These are phyloP conservation scores for Eurystomus gularis DNA, from an alignment of 2,113 vertebrate genomes.

Conservation along the genomic window DNA sequence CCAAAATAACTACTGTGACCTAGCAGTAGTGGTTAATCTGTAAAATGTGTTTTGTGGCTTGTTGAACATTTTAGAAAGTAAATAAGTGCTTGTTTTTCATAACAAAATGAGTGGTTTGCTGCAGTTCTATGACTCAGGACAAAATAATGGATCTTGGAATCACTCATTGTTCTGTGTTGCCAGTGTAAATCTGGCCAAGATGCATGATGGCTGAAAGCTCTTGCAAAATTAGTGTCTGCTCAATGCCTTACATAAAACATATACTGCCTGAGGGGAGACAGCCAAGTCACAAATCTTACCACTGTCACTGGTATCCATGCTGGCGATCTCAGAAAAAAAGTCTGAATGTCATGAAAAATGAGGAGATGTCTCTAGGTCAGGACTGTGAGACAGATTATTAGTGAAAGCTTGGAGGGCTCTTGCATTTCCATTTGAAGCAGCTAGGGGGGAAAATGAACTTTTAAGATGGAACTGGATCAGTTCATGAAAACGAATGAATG, in stretches of 20 bases:
- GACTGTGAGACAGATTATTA: background rate
- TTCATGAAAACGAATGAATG: background rate
- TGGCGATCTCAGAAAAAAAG: background rate
- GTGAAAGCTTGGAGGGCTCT: background rate
- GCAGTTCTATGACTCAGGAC: conserved; percentile 51
- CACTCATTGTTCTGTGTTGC: conserved; percentile 29
- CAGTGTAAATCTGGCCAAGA: conserved; percentile 44
- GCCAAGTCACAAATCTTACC: conserved; percentile 8
- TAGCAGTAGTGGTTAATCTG: conserved; percentile 7
- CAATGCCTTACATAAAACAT: background rate
- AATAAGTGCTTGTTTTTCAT: conserved; percentile 47
- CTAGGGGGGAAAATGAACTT: background rate
- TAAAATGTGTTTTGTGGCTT: conserved; percentile 38
- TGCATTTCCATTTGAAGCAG: conserved; percentile 13
- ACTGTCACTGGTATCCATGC: background rate
- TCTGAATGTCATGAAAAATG: background rate
- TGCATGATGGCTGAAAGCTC: conserved; percentile 11
- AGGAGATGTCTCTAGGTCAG: conserved; percentile 13
- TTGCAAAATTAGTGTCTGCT: conserved; percentile 38
- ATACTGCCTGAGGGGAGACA: background rate
- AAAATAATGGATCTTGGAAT: conserved; percentile 60
- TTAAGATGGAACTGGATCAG: conserved; percentile 9
- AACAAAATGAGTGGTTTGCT: conserved; percentile 45
- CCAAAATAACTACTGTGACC: background rate
- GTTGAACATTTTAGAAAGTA: conserved; percentile 20